Conservation (phyloP, 1,140 invertebrate genomes). For the Subanguina moxae region DNA sequence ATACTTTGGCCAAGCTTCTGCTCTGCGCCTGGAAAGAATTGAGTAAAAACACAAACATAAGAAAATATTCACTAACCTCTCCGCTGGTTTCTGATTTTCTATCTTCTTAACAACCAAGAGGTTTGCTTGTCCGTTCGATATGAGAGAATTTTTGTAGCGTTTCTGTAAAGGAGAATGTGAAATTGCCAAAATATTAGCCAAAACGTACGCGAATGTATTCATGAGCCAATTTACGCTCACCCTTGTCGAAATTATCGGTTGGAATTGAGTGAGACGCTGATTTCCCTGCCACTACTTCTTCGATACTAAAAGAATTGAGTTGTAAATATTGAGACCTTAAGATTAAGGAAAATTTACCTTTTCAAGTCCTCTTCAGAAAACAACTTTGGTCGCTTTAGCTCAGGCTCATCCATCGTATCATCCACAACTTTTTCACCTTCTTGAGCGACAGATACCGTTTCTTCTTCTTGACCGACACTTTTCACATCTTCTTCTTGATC, state of each 20-base stretch:
- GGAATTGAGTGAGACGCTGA: not conserved
- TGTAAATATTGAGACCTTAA: no score
- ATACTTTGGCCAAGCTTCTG: slow-evolving; percentile 59
- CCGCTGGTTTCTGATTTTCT: not conserved
- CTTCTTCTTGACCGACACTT: not conserved
- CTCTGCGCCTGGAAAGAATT: slow-evolving; percentile 6
- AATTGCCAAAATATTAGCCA: not conserved
- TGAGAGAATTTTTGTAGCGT: not conserved
- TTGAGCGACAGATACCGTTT: not conserved
- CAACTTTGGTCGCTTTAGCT: not conserved
- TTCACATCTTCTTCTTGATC: no score
- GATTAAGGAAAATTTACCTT: not conserved
- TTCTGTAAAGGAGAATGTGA: not conserved
- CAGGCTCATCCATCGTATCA: slow-evolving; percentile 3
- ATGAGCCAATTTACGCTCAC: not conserved
- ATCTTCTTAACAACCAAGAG: not conserved
- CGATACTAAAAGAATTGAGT: not conserved
- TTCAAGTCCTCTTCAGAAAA: not conserved
- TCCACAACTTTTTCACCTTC: not conserved
- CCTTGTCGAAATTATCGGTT: not conserved
- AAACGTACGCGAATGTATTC: slow-evolving; percentile 10
- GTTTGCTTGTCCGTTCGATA: not conserved
- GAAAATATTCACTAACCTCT: slow-evolving; percentile 9
- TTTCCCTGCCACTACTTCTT: not conserved
- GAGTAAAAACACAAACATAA: no score